Base-by-base conservation (phyloP, 2,888 invertebrate genomes). In the Chrysina gloriosa region DNA sequence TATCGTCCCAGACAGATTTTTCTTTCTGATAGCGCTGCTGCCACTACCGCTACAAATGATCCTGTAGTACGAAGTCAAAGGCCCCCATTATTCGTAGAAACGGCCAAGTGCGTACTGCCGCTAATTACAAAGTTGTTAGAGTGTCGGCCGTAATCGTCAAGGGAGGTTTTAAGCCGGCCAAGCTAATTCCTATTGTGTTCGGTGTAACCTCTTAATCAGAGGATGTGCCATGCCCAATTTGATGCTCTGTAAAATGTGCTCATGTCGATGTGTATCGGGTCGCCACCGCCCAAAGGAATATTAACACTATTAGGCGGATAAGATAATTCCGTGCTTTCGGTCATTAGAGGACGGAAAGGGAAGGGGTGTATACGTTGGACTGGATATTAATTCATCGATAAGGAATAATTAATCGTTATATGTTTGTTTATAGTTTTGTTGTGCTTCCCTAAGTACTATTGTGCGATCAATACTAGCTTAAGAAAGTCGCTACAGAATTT, bases 151-250 rank as follows among this genome's bases (percentile, higher is more conserved):
- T 56, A 25, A 58, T 58, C 25, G 39, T 58, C 58, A 39, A 23
- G 58, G 58, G 58, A 58, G 21, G 25, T 31, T 39, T 58, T 39
- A 58, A 58, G 23, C 58, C 23, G 58, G 21, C 25, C 58, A 58
- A 58, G 39, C 25, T 58, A 58, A 58, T 58, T 58, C 39, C 39
- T 39, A 39, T 25, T 58, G 25, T 39, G 39, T 25, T 29, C 39
- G 2, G 21, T 14, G 25, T 39, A 58, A 58, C 39, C 58, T 39
- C 39, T 58, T 58, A 39, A 58, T 58, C 39, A 58, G 29, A 29
- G 50, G 50, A 14, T 29, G 29, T 16, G 50, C 7, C 14, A 29
- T 29, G 50, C 27, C 6, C 50, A 50, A 50, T 50, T 50, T 50
- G 27, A 50, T 16, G 29, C 50, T 11, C 50, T 16, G 50, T 50